Conservation (phyloP, 2,113 vertebrate species). For the Platysternon megacephalum region DNA sequence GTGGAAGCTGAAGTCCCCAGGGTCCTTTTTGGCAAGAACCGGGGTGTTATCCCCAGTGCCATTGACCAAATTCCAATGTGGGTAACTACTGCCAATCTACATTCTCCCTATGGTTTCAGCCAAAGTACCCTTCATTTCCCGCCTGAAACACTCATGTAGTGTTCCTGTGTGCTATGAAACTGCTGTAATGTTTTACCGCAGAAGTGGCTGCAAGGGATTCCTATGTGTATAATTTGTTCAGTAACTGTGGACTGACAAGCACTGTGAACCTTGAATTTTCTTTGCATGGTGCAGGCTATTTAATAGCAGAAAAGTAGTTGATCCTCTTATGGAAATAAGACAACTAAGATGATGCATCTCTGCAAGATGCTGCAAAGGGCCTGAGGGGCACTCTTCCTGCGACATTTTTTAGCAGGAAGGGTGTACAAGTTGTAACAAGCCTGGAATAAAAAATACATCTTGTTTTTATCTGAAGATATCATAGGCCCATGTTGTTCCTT, state of each 20-base stretch:
- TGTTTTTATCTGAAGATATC: not conserved
- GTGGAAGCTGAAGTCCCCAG: not conserved
- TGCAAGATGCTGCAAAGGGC: not conserved
- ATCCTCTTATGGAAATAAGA: not conserved
- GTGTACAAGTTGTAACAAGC: not conserved
- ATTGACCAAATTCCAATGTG: not conserved
- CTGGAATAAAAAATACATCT: not conserved
- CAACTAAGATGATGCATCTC: not conserved
- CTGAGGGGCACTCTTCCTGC: not conserved
- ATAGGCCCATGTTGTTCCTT: not conserved
- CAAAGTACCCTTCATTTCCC: not conserved
- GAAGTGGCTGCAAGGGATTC: not conserved
- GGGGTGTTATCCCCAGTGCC: not conserved
- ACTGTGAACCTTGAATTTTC: not conserved
- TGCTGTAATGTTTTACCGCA: not conserved
- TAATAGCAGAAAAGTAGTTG: not conserved
- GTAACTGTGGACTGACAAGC: not conserved
- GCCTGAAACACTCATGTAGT: not conserved
- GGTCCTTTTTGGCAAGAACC: not conserved
- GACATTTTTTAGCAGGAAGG: not conserved
- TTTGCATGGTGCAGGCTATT: not conserved
- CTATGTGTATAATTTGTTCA: not conserved
- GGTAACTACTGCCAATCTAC: not conserved
- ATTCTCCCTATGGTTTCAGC: not conserved
- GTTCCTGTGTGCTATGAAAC: not conserved